These are phyloP conservation scores for Gortyna flavago DNA, from an alignment of 2,888 invertebrate genomes.

Conservation along the genomic window DNA sequence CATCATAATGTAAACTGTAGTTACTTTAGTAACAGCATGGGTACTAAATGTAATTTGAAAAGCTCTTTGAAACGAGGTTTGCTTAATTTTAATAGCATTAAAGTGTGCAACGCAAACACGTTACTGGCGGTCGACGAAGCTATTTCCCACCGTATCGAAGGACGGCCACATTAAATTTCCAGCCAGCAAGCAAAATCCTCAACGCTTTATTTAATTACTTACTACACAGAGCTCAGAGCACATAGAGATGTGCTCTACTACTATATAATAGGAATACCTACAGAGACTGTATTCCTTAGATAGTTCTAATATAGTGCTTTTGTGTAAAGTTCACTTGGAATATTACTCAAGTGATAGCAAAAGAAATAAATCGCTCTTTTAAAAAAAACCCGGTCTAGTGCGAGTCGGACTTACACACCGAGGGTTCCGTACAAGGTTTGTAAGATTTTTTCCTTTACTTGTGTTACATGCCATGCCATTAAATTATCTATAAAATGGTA, in stretches of 20 bases:
- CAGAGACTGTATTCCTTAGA: too few species aligned
- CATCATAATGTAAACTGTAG: too few species aligned
- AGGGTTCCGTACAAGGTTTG: too few species aligned
- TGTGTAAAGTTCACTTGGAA: neutral
- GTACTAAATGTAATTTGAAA: too few species aligned
- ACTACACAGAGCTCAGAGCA: neutral
- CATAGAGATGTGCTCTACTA: neutral
- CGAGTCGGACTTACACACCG: too few species aligned
- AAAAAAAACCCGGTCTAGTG: too few species aligned
- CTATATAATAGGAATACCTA: too few species aligned
- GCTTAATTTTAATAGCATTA: constrained; percentile 1
- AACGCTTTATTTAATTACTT: neutral
- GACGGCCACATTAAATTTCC: constrained; percentile 17
- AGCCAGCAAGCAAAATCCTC: neutral
- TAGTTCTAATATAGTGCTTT: neutral
- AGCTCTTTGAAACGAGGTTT: neutral
- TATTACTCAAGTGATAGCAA: neutral
- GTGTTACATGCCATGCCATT: too few species aligned
- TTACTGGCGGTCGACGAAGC: neutral
- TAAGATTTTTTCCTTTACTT: too few species aligned
- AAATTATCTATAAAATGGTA: too few species aligned
- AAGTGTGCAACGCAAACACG: neutral
- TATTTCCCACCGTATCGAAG: neutral
- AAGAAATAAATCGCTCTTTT: neutral
- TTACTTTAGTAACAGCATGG: too few species aligned